Evolutionary conservation across 2,888 invertebrate genomes (phyloP), one percentile per base, ranked within the genome.

Genomic region (Agriopis marginaria): DNA sequence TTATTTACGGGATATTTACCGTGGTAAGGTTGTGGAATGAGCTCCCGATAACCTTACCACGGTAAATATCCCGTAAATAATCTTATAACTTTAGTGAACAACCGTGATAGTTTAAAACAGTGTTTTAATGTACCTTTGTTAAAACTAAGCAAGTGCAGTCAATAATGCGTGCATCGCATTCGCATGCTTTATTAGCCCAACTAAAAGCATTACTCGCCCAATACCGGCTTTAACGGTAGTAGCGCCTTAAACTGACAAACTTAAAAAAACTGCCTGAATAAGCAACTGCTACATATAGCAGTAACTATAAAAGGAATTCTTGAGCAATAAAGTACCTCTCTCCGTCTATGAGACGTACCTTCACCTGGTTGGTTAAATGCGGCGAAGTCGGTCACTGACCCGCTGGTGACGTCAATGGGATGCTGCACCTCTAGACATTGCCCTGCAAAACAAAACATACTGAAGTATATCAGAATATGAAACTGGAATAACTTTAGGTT

Each of bases 371-470:
- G 75, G 75, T 77, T 75, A 76, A 75, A 81, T 82, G 77, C 80
- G 78, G 77, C 72, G 59, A 76, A 78, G 69, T 77, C 81, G 86
- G 84, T 76, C 86, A 78, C 63, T 78, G 85, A 82, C 84, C 83
- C 72, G 60, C 65, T 69, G 62, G 69, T 88, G 89, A 89, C 89
- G 89, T 89, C 89, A 89, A 81, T 81, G 63, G 75, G 75, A 77
- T 79, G 78, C 75, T 85, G 80, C 85, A 85, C 76, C 75, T 79
- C 76, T 74, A 78, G 71, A 75, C 62, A 69, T 76, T 71, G 76
- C 70, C 63, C 73, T 60, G 66, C 75, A 72, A 76, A 75, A 74
- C 70, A 74, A 68, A 74, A 75, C 47, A 47, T 53, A n/a, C 53
- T 40, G 40, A 55, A 14, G 42, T 42, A 71, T 73, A 72, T 73